Base-by-base conservation (phyloP, 2,797 vertebrate species). In the Chelon auratus region DNA sequence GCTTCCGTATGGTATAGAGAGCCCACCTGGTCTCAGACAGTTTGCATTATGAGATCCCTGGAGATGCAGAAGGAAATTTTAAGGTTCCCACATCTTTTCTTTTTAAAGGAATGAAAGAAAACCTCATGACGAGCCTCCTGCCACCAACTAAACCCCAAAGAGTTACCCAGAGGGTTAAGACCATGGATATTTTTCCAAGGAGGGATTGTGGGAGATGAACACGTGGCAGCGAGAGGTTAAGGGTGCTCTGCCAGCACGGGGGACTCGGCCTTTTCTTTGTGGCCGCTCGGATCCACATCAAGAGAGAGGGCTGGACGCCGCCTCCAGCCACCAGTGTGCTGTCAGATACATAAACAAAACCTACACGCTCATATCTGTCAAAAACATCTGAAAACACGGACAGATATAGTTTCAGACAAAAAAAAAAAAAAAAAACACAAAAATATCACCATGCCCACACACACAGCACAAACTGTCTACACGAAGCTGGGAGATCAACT, bases 151-250 rank as follows among this genome's bases (percentile, higher is more conserved):
- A 65, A 42, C 74, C 72, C 64, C 64, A 59, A 61, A 39, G 73
- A 78, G 63, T 50, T 14, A 2, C 48, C 33, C 54, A 45, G 54
- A 17, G 2, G 63, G 42, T 45, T 26, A 14, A 17, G 76, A 54
- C 13, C 5, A 12, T 13, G 59, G 84, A 80, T 85, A 85, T 82
- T 78, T 51, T 85, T 75, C 69, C 30, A 8, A 33, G 57, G 60
- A 83, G 75, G 64, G 67, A 81, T 72, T 84, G 68, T 78, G 72
- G 66, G 65, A 79, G 61, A 80, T 68, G 69, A 84, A 89, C 87
- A 90, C 82, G 86, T 91, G 89, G 88, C 86, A 80, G 36, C 73
- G 81, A 81, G 85, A 88, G 87, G 88, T 86, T 89, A 82, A 3
- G 83, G 75, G 48, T 83, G 69, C 55, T 68, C 77, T 88, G 85